These are phyloP conservation scores for Trichechus manatus DNA, from an alignment of 2,113 vertebrate genomes.

Conservation along the genomic window DNA sequence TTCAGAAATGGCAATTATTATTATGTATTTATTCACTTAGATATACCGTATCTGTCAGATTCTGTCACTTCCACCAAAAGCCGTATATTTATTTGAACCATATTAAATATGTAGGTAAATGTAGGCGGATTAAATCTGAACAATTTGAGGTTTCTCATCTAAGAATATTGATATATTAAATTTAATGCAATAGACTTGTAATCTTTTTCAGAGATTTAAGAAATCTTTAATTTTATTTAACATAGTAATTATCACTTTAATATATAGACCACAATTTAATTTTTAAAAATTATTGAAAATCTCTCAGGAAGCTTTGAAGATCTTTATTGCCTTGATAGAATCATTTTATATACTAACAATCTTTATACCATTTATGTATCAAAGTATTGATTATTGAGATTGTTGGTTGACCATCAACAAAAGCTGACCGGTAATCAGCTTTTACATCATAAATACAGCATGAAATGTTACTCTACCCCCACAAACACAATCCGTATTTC, in stretches of 20 bases:
- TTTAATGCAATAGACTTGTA: background rate
- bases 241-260: background rate
- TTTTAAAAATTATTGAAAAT: conserved; percentile 7
- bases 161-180: background rate
- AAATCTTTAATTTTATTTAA: conserved; percentile 30
- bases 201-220: background rate
- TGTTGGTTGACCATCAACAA: background rate
- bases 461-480: background rate
- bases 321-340: background rate
- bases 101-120: conserved; percentile 21
- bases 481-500: background rate
- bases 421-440: background rate
- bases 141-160: background rate
- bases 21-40: background rate
- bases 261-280: background rate
- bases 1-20: background rate
- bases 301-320: background rate
- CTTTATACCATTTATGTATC: background rate
- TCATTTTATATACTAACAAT: background rate
- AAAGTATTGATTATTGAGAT: background rate
- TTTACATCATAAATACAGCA: background rate
- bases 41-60: conserved; percentile 26
- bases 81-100: conserved; percentile 36
- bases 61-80: background rate
- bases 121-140: background rate